Conservation (phyloP, 2,888 invertebrate species). For the Melikaiella ostensackeni region DNA sequence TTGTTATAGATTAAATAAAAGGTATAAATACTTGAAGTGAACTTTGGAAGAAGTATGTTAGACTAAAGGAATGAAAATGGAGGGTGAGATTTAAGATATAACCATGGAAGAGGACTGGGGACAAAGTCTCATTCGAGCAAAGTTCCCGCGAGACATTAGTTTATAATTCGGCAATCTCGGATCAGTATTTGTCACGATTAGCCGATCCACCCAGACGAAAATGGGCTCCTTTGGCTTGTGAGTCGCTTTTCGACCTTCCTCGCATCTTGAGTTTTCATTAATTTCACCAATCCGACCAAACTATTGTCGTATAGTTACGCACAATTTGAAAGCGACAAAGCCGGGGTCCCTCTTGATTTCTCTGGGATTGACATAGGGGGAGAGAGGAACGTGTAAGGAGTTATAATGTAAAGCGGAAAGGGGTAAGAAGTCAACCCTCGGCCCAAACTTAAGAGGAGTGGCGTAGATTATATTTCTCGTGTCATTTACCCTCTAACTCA, state of each 20-base stretch:
- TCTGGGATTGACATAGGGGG: conserved; percentile 62
- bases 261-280: conserved; percentile 70
- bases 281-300: conserved; percentile 70
- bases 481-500: conserved; percentile 67
- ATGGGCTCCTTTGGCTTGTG: conserved; percentile 57
- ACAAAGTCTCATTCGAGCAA: conserved; percentile 64
- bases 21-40: background rate
- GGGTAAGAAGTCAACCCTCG: conserved; percentile 30
- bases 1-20: too few species aligned
- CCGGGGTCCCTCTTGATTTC: conserved; percentile 53
- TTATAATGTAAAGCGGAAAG: conserved; percentile 41
- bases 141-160: conserved; percentile 74
- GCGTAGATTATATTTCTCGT: conserved; percentile 69
- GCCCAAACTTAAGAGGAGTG: conserved; percentile 38
- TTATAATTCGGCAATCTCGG: conserved; percentile 75
- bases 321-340: conserved; percentile 72
- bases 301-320: conserved; percentile 73
- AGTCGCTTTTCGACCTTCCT: conserved; percentile 56
- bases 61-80: conserved; percentile 9
- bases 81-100: background rate
- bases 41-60: background rate
- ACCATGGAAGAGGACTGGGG: conserved; percentile 10
- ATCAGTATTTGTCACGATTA: conserved; percentile 77
- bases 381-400: conserved; percentile 35
- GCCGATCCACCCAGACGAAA: conserved; percentile 63